These are phyloP conservation scores for Heliocidaris erythrogramma DNA, from an alignment of 35 echinoderm and acorn worm species.

Conservation along the genomic window DNA sequence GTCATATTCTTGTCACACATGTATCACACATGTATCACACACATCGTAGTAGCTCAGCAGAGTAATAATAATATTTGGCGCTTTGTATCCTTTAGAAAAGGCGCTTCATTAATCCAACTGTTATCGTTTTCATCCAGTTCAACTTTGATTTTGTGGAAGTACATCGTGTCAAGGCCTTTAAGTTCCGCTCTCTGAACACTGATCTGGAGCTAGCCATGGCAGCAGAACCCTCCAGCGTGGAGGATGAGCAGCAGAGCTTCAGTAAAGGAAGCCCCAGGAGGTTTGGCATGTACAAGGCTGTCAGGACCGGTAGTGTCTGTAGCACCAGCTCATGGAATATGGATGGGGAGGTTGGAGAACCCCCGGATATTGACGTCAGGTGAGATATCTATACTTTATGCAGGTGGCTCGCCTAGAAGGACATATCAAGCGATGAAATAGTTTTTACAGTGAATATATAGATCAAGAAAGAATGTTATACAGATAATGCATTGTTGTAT, in stretches of 20 bases:
- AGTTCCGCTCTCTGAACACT: constrained; percentile 58
- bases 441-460: too few relatives aligned
- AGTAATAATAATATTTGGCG: too few relatives aligned
- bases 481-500: too few relatives aligned
- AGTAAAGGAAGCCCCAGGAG: constrained; percentile 5
- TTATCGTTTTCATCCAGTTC: constrained; percentile 46
- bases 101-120: background rate
- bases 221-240: background rate
- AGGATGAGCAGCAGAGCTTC: constrained; percentile 33
- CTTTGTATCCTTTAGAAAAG: too few relatives aligned
- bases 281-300: constrained; percentile 23
- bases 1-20: background rate
- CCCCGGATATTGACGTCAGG: constrained; percentile 87
- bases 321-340: constrained; percentile 94
- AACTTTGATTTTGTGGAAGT: constrained; percentile 91
- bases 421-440: too few relatives aligned
- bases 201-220: constrained; percentile 46
- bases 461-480: too few relatives aligned
- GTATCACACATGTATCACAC: too few relatives aligned
- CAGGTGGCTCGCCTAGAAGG: background rate
- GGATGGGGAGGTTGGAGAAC: constrained; percentile 82
- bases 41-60: too few relatives aligned
- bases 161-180: constrained; percentile 86
- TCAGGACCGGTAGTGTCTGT: constrained; percentile 48
- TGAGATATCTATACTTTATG: constrained; percentile 42